Conservation (phyloP, 2,113 vertebrate species). For the Amia ocellicauda region DNA sequence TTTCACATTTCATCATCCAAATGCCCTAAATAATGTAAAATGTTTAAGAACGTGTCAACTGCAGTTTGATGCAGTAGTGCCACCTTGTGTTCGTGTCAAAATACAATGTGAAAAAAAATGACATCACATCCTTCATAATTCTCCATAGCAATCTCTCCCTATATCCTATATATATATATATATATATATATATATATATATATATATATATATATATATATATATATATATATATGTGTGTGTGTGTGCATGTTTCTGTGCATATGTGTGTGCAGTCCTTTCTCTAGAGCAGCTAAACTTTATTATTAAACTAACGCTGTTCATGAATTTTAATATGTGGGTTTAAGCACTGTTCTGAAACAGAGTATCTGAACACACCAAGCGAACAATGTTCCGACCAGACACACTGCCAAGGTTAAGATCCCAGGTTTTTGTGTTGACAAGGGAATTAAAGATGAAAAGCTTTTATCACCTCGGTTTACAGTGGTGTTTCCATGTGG, state of each 20-base stretch:
- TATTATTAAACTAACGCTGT: no score
- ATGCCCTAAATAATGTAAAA: no score
- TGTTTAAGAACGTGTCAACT: neutral
- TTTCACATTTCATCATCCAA: no score
- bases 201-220: constrained; percentile 8
- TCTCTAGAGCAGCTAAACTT: no score
- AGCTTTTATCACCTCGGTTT: constrained; percentile 41
- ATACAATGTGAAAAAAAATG: no score
- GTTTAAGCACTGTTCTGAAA: neutral
- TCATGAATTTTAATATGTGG: neutral
- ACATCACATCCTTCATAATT: no score
- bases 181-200: neutral
- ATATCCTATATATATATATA: constrained; percentile 5
- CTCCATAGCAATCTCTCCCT: no score
- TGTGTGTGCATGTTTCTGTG: no score
- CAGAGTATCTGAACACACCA: neutral
- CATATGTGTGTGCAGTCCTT: no score
- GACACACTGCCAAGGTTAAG: neutral
- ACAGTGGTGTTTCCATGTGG: constrained; percentile 1
- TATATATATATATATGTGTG: neutral
- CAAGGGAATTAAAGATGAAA: constrained; percentile 13
- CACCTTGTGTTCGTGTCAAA: neutral
- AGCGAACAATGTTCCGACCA: no score
- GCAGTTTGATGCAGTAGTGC: neutral
- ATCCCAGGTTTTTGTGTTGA: neutral